Base-by-base conservation (phyloP, 1,140 invertebrate species). In the Zaprionus ghesquierei region DNA sequence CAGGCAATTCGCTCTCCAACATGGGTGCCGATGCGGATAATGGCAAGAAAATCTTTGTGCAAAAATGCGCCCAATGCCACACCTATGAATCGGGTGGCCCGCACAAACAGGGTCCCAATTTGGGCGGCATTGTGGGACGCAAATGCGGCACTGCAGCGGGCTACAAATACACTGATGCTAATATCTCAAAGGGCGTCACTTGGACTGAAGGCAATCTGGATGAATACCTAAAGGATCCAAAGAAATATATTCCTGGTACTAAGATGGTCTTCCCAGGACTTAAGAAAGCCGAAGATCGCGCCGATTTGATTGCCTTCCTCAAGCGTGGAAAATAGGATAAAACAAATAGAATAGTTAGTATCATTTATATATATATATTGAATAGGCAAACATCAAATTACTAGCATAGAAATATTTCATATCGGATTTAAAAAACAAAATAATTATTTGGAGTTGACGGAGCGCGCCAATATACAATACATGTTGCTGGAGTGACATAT, bases 21-120 rank as follows among this genome's bases (percentile, higher is more conserved):
- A 87, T 87, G 82, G 69, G 70, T 75, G 95, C 46, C 6, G 76
- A 98, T 94, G 93, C 94, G 69, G 96, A 97, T 65, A 98, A 98
- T 87, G 98, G 98, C 69, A 98, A 98, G 92, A 97, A 96, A 93
- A 90, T 98, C 27, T 99, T 99, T 91, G 93, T 97, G 38, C 95
- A 96, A 91, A 95, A 95, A 81, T 99, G 98, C 92, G 93, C 96
- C 6, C 97, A 98, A 91, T 99, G 98, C 90, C 98, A 99, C 91
- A 97, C 97, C 9, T 93, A 95, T 12, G 96, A 97, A 73, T 93
- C 94, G 54, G 96, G 96, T 73, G 97, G 96, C 31, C 96, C 96
- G 92, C 95, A 98, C 92, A 98, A 98, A 92, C 95, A 95, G 66
- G 98, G 98, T 22, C 98, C 98, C 1, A 98, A 98, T 93, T 94